Evolutionary conservation across 2,113 vertebrate genomes (phyloP).

Genomic region (Siniperca chuatsi): DNA sequence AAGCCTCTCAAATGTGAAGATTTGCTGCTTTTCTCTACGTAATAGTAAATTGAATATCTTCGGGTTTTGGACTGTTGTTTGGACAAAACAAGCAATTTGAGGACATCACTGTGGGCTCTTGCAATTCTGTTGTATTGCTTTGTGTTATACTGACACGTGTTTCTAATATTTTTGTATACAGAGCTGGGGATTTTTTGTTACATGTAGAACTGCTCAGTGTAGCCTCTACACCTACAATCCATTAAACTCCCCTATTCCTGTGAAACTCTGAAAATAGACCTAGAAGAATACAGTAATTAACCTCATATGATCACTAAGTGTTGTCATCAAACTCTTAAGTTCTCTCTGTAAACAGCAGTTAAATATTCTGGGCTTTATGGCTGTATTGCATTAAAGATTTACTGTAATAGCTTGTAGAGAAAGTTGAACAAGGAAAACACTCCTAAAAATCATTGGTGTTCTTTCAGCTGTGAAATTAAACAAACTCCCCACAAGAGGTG

Average conservation of each 20-base stretch:
- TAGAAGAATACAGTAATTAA: slow-evolving; percentile 56
- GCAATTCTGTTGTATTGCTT: background rate
- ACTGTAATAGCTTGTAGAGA: slow-evolving; percentile 77
- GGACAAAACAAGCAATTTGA: background rate
- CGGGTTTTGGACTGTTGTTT: background rate
- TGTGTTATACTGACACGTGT: too few species aligned
- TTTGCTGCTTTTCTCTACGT: background rate
- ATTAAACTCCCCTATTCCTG: slow-evolving; percentile 13
- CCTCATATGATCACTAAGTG: slow-evolving; percentile 46
- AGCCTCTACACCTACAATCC: background rate
- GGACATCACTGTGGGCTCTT: background rate
- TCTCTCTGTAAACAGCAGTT: slow-evolving; percentile 67
- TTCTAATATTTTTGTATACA: background rate
- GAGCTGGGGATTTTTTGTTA: background rate
- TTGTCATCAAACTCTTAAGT: slow-evolving; percentile 51
- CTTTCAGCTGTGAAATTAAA: slow-evolving; percentile 84
- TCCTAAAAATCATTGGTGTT: slow-evolving; percentile 80
- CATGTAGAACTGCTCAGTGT: background rate
- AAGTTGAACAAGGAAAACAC: slow-evolving; percentile 78
- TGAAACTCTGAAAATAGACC: slow-evolving; percentile 28
- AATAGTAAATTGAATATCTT: background rate
- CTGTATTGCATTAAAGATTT: slow-evolving; percentile 71
- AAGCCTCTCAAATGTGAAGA: background rate
- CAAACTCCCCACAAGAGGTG: slow-evolving; percentile 79
- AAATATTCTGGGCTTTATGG: slow-evolving; percentile 68